Evolutionary conservation across 2,888 invertebrate genomes (phyloP), one percentile per base, ranked within the genome.

Genomic region (Euphydryas editha): DNA sequence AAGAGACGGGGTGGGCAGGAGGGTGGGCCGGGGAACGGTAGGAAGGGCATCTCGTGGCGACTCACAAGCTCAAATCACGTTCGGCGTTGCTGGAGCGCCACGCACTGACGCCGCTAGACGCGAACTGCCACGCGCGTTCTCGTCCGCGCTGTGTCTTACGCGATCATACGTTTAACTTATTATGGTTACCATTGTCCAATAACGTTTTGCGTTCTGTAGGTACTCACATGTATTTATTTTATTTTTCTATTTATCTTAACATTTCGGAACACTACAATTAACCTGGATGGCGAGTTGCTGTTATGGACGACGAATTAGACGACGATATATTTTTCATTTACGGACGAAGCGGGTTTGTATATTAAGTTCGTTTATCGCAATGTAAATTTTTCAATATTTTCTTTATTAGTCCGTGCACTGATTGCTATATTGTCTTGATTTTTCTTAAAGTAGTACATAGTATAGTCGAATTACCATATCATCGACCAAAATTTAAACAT

Each of bases 341-440:
- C 78, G 88, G 86, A 87, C 81, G 83, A 80, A 86, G 78, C 73
- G 87, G 89, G 90, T 91, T 90, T 81, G 89, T 90, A 90, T 54
- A 30, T 86, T 73, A 63, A 72, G 66, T 76, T 77, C 60, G 55
- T 57, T 65, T 60, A 55, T 60, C 20, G 71, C 60, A 61, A 61
- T 58, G 46, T 54, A 42, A 65, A 49, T 70, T 51, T 59, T 56
- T 21, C 11, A 54, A 70, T 58, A 10, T 24, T 46, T 8, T 44
- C n/a, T 44, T 62, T 21, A 60, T 46, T 70, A 68, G 70, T 24
- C 58, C 20, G 8, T 65, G 62, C 65, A 70, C 68, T 55, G 58
- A 63, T 61, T 61, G 24, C 49, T 44, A 39, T 20, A 20, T 37
- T 37, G n/a, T 59, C 51, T 51, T 58, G 46, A 47, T 24, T 46